Evolutionary conservation across 2,888 invertebrate species (phyloP).

Genomic region (Hanleya hanleyi): DNA sequence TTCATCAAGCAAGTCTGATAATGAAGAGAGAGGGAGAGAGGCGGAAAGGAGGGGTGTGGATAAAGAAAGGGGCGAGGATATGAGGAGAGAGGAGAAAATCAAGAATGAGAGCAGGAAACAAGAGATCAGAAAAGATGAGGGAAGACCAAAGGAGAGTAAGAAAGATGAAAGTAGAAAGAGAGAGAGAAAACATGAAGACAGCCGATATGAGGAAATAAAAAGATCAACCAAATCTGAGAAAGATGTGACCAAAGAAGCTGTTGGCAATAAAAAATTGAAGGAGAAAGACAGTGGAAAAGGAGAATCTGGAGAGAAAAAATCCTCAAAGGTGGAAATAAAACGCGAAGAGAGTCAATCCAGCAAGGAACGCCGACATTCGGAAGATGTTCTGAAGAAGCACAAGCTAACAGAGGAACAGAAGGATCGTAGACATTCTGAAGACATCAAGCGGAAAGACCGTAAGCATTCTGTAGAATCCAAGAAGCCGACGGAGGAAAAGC

Average conservation of each 20-base stretch:
- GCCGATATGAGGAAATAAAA: constrained; percentile 21
- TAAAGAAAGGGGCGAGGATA: constrained; percentile 33
- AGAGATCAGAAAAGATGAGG: background rate
- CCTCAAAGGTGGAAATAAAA: background rate
- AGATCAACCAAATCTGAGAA: background rate
- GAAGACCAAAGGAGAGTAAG: background rate
- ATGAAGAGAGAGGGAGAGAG: constrained; percentile 52
- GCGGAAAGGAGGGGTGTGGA: constrained; percentile 71
- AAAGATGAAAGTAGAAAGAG: constrained; percentile 34
- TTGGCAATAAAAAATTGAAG: background rate
- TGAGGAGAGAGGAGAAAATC: constrained; percentile 26
- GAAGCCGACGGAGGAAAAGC: background rate
- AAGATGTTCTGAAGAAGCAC: background rate
- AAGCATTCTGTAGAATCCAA: background rate
- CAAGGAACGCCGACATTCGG: background rate
- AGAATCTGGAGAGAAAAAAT: background rate
- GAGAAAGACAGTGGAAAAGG: background rate
- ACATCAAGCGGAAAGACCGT: background rate
- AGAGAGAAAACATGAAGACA: constrained; percentile 26
- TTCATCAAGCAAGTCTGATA: constrained; percentile 38
- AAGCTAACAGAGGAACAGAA: background rate
- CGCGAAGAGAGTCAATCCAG: background rate
- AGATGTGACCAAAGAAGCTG: no score
- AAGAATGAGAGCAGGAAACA: constrained; percentile 19
- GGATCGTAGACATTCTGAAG: background rate